Conservation (phyloP, 2,888 invertebrate genomes). For the Dicranocentrus wangi region DNA sequence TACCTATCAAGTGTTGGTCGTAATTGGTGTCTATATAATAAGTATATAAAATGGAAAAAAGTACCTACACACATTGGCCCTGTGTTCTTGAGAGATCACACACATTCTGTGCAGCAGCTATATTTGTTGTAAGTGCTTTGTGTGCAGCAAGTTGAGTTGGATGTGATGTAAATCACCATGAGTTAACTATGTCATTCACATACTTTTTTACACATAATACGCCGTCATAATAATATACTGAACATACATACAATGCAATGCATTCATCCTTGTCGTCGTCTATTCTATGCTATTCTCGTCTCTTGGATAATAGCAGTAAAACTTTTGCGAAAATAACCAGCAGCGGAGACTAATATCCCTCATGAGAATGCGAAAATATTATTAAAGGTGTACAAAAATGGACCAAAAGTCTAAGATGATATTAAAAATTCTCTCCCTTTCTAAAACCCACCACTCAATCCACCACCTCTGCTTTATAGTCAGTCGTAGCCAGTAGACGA, state of each 20-base stretch:
- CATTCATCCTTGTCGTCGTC: background rate
- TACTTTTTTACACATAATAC: background rate
- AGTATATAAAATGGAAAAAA: background rate
- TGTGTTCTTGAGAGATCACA: background rate
- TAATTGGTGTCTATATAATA: background rate
- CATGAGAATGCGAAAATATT: background rate
- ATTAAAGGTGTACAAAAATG: too few species aligned
- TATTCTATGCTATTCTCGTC: too few species aligned
- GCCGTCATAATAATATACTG: too few species aligned
- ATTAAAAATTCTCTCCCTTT: constrained; percentile 3
- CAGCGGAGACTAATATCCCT: too few species aligned
- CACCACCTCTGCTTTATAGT: background rate
- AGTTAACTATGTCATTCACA: constrained; percentile 1
- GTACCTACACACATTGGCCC: background rate
- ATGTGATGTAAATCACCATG: background rate
- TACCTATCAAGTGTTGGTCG: too few species aligned
- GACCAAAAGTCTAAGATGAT: background rate
- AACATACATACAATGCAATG: too few species aligned
- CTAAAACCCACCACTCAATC: background rate
- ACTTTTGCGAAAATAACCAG: too few species aligned
- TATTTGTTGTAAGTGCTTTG: too few species aligned
- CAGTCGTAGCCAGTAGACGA: too few species aligned
- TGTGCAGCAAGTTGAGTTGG: too few species aligned
- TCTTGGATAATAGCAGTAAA: too few species aligned
- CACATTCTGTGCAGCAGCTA: background rate